phyloP scores from a whole-genome alignment of 2,888 invertebrate species.

The Folsomia manolachei region DNA sequence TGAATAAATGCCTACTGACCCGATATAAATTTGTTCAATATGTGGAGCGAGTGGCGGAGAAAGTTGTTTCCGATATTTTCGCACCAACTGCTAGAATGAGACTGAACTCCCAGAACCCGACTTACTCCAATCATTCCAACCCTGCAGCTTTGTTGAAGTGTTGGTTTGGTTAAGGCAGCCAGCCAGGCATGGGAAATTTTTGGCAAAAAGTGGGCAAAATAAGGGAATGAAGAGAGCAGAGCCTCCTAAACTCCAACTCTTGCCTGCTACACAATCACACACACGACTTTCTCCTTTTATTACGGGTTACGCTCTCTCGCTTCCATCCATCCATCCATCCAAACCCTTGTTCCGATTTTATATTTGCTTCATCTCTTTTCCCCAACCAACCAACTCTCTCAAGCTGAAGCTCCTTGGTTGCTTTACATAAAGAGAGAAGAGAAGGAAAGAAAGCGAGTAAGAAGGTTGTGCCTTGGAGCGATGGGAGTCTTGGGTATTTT shows the following conservation, averaged over 20 bases:
- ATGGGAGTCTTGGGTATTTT: background rate
- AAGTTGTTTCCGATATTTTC: constrained; percentile 2
- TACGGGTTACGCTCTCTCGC: constrained; percentile 8
- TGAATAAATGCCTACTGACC: background rate
- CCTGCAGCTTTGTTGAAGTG: no score
- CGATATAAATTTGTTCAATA: background rate
- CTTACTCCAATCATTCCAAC: no score
- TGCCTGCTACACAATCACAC: background rate
- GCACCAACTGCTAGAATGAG: background rate
- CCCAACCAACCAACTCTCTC: background rate
- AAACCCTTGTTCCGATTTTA: background rate
- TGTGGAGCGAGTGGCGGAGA: background rate
- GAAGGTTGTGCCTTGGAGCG: background rate
- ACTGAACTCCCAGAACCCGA: background rate
- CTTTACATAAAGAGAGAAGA: background rate
- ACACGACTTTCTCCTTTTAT: background rate
- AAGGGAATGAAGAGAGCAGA: no score
- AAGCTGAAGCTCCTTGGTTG: background rate
- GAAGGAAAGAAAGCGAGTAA: no score
- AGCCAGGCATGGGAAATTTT: background rate
- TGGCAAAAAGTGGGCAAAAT: background rate
- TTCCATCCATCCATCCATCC: background rate
- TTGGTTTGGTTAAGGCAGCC: background rate
- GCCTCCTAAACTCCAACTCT: no score
- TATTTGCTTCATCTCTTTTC: background rate